phyloP scores from a whole-genome alignment of 1,140 invertebrate genomes.

The Drosophila simulans region DNA sequence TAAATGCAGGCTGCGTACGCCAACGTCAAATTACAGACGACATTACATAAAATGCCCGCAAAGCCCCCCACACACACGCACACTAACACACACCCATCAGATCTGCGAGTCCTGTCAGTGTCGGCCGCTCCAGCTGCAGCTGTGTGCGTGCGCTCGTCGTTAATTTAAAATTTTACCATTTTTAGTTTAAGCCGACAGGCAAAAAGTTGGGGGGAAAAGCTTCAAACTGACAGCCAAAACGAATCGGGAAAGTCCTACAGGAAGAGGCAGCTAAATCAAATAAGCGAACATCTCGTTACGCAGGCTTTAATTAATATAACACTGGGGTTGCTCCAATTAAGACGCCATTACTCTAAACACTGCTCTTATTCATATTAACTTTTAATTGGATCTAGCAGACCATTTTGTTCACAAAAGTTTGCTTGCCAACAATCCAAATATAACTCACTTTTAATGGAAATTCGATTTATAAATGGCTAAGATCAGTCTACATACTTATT shows the following conservation, averaged over 20 bases:
- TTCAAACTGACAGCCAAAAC: constrained; percentile 22
- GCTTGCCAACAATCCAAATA: background rate
- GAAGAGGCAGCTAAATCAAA: background rate
- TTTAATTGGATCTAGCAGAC: too few species aligned
- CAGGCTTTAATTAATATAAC: background rate
- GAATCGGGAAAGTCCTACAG: constrained; percentile 33
- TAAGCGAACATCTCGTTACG: background rate
- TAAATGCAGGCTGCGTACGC: constrained; percentile 65
- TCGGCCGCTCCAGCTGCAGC: constrained; percentile 7
- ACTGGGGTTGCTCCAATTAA: background rate
- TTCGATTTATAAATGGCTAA: background rate
- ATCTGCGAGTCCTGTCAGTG: constrained; percentile 29
- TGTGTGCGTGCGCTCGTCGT: constrained; percentile 39
- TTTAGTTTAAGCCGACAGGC: constrained; percentile 64
- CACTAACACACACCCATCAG: constrained; percentile 24
- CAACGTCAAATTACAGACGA: constrained; percentile 74
- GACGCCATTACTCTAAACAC: background rate
- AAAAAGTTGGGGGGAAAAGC: constrained; percentile 24
- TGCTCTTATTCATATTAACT: background rate
- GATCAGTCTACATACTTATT: background rate
- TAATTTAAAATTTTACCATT: constrained; percentile 74
- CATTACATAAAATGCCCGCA: constrained; percentile 70
- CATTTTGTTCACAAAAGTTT: background rate
- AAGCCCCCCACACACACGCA: constrained; percentile 22
- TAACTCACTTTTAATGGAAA: background rate